Evolutionary conservation across 2,888 invertebrate species (phyloP), one percentile per base, ranked within the genome.

Genomic region (Thereva nobilitata): DNA sequence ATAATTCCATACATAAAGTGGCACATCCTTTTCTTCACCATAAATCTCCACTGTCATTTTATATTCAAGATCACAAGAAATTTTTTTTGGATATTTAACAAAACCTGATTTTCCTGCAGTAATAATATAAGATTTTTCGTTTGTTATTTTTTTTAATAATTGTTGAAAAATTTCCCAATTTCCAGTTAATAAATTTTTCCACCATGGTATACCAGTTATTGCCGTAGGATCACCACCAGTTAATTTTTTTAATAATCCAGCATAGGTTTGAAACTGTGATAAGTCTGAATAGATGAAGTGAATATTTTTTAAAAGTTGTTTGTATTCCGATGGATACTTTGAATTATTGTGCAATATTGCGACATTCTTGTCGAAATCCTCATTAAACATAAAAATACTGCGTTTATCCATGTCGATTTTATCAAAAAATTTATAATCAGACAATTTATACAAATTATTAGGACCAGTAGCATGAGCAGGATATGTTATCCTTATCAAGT

Each of bases 1-100:
- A 23, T 64, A 53, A 9, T 52, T 52, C 63, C 63, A 64, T 9
- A 64, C 42, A 40, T 64, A 64, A 5, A 52, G 37, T 5, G 52
- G 63, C 3, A 64, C 40, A 37, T 37, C 3, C 34, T 42, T 42
- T n/a, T 53, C n/a, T 7, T 42, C 37, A 8, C 7, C 44, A 8
- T 38, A n/a, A 42, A 42, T 9, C 9, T 64, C 49, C 3, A 47
- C 37, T 4, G 38, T 47, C 23, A 59, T 38, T 23, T 37, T 4
- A 38, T 35, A n/a, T 38, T 47, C 47, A 8, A 37, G 38, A 10
- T 59, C 37, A 34, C 45, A 59, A 3, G 38, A 10, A 59, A 59
- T 38, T 2, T 23, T 40, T 1, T 45, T 9, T 7, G 59, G 59
- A 38, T 37, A 59, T 4, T 4, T 37, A 6, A 49, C 45, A 4